phyloP scores from a whole-genome alignment of 2,888 invertebrate species.

The Penaeus monodon region DNA sequence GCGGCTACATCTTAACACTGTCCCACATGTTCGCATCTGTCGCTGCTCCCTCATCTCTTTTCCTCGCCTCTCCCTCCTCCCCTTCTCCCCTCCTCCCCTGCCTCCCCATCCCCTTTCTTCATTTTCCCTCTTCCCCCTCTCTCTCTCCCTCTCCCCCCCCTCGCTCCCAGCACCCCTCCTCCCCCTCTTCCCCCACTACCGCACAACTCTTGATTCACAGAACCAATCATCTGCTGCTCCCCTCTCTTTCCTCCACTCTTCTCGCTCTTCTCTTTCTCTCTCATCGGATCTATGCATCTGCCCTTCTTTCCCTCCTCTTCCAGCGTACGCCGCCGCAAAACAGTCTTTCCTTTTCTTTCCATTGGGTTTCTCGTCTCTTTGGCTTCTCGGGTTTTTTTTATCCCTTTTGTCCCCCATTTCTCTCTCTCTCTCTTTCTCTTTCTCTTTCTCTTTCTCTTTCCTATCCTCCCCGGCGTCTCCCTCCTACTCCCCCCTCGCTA shows the following conservation, averaged over 20 bases:
- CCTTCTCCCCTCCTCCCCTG: background rate
- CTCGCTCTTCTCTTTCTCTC: background rate
- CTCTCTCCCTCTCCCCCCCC: too few species aligned
- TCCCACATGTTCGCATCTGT: background rate
- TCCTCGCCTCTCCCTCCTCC: background rate
- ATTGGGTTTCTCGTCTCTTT: too few species aligned
- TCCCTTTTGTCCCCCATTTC: too few species aligned
- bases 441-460: background rate
- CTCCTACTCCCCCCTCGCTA: background rate
- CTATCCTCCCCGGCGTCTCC: background rate
- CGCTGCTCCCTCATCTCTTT: background rate
- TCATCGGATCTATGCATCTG: too few species aligned
- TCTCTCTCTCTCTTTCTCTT: too few species aligned
- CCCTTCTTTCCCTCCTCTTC: too few species aligned
- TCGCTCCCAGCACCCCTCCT: too few species aligned
- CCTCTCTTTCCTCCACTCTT: constrained; percentile 4
- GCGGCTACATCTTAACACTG: too few species aligned
- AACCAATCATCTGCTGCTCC: background rate
- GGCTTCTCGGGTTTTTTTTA: background rate
- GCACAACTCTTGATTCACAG: too few species aligned
- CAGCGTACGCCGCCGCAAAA: background rate
- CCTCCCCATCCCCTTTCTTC: background rate
- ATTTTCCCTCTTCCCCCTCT: too few species aligned
- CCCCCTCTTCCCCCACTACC: background rate
- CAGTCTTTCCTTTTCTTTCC: background rate